phyloP scores from a whole-genome alignment of 2,888 invertebrate species.

The Carterocephalus palaemon region DNA sequence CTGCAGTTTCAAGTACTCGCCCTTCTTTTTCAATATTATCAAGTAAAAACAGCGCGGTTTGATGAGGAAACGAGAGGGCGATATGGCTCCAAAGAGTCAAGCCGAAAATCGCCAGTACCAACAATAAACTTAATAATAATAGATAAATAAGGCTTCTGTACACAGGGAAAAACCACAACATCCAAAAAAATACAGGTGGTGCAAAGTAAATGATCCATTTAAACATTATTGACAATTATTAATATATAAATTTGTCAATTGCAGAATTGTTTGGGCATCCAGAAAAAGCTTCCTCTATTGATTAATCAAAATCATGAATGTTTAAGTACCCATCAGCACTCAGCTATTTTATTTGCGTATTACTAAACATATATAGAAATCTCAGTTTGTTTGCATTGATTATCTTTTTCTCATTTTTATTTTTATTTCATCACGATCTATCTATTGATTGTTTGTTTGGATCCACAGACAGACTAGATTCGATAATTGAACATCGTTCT shows the following conservation, averaged over 20 bases:
- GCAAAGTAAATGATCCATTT: constrained; percentile 50
- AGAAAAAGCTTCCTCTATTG: constrained; percentile 6
- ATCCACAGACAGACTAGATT: too few relatives aligned
- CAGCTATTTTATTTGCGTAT: background rate
- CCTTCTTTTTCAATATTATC: constrained; percentile 81
- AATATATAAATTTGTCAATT: background rate
- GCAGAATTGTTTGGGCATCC: background rate
- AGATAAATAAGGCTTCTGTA: constrained; percentile 55
- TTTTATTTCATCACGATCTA: too few relatives aligned
- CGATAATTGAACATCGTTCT: too few relatives aligned
- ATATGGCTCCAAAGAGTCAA: constrained; percentile 81
- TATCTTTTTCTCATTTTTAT: too few relatives aligned
- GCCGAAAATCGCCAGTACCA: constrained; percentile 50
- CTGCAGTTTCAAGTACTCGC: constrained; percentile 78
- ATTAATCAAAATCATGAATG: constrained; percentile 5
- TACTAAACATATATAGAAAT: background rate
- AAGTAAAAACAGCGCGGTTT: constrained; percentile 78
- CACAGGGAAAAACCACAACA: constrained; percentile 57
- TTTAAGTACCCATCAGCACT: constrained; percentile 13
- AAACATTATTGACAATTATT: constrained; percentile 42
- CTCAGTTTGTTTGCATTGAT: background rate
- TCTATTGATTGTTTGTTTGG: too few relatives aligned
- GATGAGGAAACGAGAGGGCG: constrained; percentile 81
- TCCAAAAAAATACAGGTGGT: constrained; percentile 47
- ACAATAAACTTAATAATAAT: constrained; percentile 46